Percentiles rank a stretch among this genome's conserved stretches.
Conservation (phyloP, 2,888 invertebrate genomes). For the Phlogophora meticulosa region DNA sequence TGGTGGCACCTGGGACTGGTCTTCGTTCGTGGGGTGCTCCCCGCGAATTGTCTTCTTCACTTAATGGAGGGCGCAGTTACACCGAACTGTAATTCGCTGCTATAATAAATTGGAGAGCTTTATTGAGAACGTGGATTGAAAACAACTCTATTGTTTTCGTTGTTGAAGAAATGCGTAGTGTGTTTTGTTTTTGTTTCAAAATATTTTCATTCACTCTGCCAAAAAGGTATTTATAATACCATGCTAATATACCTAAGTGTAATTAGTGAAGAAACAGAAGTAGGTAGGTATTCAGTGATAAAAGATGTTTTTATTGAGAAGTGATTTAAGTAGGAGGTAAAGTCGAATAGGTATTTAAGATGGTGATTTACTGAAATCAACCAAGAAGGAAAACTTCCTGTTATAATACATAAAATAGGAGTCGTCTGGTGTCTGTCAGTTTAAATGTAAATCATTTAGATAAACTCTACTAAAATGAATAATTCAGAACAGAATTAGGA, state of each 20-base stretch:
- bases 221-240: too few species aligned
- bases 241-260: too few species aligned
- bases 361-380: too few species aligned
- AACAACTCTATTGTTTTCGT: background rate
- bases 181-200: background rate
- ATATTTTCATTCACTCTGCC: too few species aligned
- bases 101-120: constrained; percentile 25
- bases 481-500: constrained; percentile 49
- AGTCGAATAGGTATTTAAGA: too few species aligned
- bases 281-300: background rate
- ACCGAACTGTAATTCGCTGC: constrained; percentile 62
- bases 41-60: constrained; percentile 77
- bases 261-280: too few species aligned
- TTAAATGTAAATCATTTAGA: constrained; percentile 37
- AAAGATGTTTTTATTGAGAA: constrained; percentile 1
- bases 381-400: background rate
- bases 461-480: constrained; percentile 43
- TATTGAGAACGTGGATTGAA: constrained; percentile 5
- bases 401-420: background rate
- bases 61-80: constrained; percentile 72
- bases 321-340: too few species aligned
- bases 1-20: constrained; percentile 83
- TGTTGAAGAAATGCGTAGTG: background rate
- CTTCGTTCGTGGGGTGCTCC: constrained; percentile 70
- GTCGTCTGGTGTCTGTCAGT: background rate